Evolutionary conservation across 2,113 vertebrate species (phyloP), one percentile per base, ranked within the genome.

Genomic region (Phalacrocorax pelagicus): DNA sequence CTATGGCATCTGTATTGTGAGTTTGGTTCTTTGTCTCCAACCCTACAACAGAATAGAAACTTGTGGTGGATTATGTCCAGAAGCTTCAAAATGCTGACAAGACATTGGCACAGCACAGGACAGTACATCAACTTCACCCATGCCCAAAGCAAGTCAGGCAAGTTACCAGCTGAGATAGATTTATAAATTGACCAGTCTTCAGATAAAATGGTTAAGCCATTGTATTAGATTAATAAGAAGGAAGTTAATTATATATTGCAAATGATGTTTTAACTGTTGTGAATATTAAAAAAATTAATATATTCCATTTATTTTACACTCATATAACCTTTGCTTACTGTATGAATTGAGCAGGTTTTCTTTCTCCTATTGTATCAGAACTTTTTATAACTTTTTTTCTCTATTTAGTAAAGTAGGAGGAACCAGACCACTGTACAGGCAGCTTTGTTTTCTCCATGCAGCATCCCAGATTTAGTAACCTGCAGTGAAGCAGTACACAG

Each of bases 351-450:
- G 71, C 8, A 36, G 42, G 9, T 66, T 86, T 79, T 65, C 21
- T 70, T 44, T 88, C 47, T 80, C 15, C 24, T 38, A 32, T 46
- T 57, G 17, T 57, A 79, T 71, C 26, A 71, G 46, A 62, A 44
- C 2, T 10, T 77, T 47, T 70, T 52, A 46, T 34, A 22, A 23
- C 24, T 14, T 44, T 47, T 11, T 89, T 72, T 81, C 24, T 81
- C 57, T 63, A 38, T 62, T 90, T 54, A 77, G 13, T 32, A 81
- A 81, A n/a, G 21, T 36, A 34, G 12, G 54, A 77, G 12, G 63
- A 62, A 79, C 3, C 21, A 70, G 32, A 30, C 7, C 17, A 55
- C 20, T 0, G 0, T n/a, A 18, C 24, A 70, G 44, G 18, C 49
- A 91, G 14, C 11, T 79, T 52, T 65, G 9, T 27, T 49, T 30